These are phyloP conservation scores for Trichonephila clavata DNA, from an alignment of 1,140 invertebrate genomes.

Conservation along the genomic window DNA sequence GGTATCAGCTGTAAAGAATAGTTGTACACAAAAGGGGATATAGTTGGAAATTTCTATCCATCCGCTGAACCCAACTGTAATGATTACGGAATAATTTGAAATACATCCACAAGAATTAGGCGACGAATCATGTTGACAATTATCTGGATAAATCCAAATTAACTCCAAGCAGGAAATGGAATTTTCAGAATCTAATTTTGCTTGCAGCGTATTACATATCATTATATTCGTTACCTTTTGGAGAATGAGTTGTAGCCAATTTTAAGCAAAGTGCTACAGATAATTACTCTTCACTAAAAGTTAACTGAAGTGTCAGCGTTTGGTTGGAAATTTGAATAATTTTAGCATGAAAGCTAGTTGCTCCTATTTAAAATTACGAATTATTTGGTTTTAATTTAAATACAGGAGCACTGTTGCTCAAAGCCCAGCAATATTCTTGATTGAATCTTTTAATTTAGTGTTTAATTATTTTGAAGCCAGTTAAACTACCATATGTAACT, in stretches of 20 bases:
- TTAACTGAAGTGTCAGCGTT: neutral
- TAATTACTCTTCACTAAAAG: neutral
- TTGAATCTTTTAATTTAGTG: no score
- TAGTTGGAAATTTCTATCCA: neutral
- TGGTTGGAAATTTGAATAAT: no score
- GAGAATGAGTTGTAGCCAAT: neutral
- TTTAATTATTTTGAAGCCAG: no score
- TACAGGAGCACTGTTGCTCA: no score
- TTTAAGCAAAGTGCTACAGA: neutral
- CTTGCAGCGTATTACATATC: neutral
- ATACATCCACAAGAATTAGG: neutral
- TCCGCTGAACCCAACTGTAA: neutral
- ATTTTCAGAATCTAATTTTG: conserved; percentile 21
- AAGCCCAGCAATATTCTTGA: no score
- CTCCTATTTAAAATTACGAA: no score
- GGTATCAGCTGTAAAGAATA: neutral
- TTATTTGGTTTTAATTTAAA: no score
- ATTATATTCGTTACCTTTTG: neutral
- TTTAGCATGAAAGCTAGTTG: no score
- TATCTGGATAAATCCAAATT: conserved; percentile 19
- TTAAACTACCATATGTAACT: no score
- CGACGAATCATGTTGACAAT: neutral
- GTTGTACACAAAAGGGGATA: neutral
- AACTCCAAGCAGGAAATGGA: neutral
- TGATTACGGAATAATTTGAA: conserved; percentile 26